A percentile compares a stretch with the other conserved stretches of the same genome.
phyloP scores from a whole-genome alignment of 2,888 invertebrate species.

The Drosophila flavopinicola region DNA sequence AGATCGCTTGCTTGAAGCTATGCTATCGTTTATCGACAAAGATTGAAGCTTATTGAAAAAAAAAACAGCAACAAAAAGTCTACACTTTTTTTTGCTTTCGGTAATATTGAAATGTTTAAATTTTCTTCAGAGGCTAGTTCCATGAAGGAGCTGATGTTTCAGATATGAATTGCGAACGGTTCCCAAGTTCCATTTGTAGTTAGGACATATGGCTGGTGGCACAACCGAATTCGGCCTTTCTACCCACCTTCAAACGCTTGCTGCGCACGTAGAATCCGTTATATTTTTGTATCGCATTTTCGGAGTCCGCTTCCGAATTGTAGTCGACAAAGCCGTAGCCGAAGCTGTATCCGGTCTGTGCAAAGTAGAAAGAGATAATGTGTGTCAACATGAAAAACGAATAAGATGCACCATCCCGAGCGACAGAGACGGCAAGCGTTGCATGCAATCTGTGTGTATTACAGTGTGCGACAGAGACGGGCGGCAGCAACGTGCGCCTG shows the following conservation, averaged over 20 bases:
- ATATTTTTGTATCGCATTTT: slow-evolving; percentile 92
- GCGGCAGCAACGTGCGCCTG: background rate
- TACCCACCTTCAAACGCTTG: slow-evolving; percentile 93
- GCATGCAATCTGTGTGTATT: slow-evolving; percentile 24
- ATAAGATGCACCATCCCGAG: background rate
- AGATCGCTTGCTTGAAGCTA: too few species aligned
- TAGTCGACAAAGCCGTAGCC: slow-evolving; percentile 98
- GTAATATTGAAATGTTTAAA: too few species aligned
- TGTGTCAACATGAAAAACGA: slow-evolving; percentile 1
- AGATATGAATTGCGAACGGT: too few species aligned
- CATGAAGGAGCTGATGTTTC: too few species aligned
- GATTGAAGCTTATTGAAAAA: too few species aligned
- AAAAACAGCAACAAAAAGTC: too few species aligned
- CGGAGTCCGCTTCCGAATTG: slow-evolving; percentile 92
- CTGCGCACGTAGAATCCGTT: slow-evolving; percentile 96
- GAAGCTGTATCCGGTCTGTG: slow-evolving; percentile 95
- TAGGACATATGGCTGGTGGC: background rate
- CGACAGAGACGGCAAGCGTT: background rate
- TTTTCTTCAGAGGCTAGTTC: too few species aligned
- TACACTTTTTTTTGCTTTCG: too few species aligned
- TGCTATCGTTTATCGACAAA: too few species aligned
- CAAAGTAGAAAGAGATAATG: slow-evolving; percentile 8
- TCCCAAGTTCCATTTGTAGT: too few species aligned
- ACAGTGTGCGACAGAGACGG: slow-evolving; percentile 41
- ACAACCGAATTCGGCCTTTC: too few species aligned